Base-by-base conservation (phyloP, 2,888 invertebrate genomes). In the Chorisops tibialis region DNA sequence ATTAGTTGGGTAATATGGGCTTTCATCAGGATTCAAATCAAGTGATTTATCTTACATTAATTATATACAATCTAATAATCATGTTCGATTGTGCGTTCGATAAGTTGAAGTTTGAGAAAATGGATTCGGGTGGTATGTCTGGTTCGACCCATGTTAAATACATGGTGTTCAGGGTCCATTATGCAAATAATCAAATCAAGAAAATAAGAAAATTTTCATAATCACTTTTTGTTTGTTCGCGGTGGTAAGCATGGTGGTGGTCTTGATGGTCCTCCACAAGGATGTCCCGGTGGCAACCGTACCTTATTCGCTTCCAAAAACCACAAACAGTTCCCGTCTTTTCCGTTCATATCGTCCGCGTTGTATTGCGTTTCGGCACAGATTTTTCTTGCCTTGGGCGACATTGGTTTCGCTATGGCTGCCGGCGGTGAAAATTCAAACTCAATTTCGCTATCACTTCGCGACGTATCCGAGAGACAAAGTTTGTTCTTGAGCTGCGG, bases 361-460 rank as follows among this genome's bases (percentile, higher is more conserved):
- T 78, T 71, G 19, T 30, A 87, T 69, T 87, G 87, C 0, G 86
- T 85, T 61, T 85, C 85, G 1, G 80, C 81, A 66, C 85, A 83
- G 2, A 67, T 68, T 2, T 83, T 75, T 66, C 81, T 81, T 1
- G 76, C 77, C 63, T 74, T 75, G 2, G 78, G 74, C 51, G 80
- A 78, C 9, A 83, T 79, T 61, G 83, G 79, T 67, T 83, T 84
- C 56, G 87, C 84, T 43, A 87, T 80, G 0, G 86, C 87, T 41
- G 85, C 86, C 0, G 87, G 87, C 1, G 87, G 87, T 0, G 87
- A 87, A 59, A 87, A 87, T 63, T 87, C 87, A 43, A 87, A 85
- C 68, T 87, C 87, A 75, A 86, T 81, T 63, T 87, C 87, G 1
- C 83, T 84, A 65, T 86, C 86, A 21, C 73, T 75, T 18, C 76